Evolutionary conservation across 92 coral and sea anemone genomes (phyloP), one percentile per base, ranked within the genome.

Genomic region (Actinernus sp.): DNA sequence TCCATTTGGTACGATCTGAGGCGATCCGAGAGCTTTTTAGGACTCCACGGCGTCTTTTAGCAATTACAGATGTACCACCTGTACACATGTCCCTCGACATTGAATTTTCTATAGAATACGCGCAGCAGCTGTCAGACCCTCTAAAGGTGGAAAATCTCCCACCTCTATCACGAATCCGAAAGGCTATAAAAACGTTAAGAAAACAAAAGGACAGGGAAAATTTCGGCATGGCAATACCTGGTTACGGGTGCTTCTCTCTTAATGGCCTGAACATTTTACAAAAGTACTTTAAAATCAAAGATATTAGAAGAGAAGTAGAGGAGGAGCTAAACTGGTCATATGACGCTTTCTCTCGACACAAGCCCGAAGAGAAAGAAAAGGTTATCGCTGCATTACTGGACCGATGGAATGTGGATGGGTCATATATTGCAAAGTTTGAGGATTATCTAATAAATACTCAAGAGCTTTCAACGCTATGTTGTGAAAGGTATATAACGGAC

Each of bases 401-500:
- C 30, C 30, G 52, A 26, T 17, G 66, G 7, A 57, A 16, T 60
- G 19, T 51, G 24, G 31, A 57, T 2, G 38, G 57, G 12, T 46
- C 21, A 13, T 76, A 41, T 32, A 22, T 65, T 11, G 78, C 63
- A 13, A 13, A 28, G 2, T 36, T 41, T 23, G 26, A 27, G 38
- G 60, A 52, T 31, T 57, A 59, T 26, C 39, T 33, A 7, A 59
- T 58, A 7, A 71, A 67, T 24, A 46, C 78, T 14, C 68, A 71
- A 47, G 58, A 46, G 14, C 41, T 71, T 7, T 46, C 78, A 3
- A 48, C 43, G 17, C 53, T 71, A 16, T 71, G 65, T 50, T 29
- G 37, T 7, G 77, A 69, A 44, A 31, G 77, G 1, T 45, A 55
- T 46, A 33, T 69, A 26, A 31, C 68, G 7, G 78, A 71, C 13